Conservation (phyloP, 2,113 vertebrate genomes). For the Artemisiospiza belli region DNA sequence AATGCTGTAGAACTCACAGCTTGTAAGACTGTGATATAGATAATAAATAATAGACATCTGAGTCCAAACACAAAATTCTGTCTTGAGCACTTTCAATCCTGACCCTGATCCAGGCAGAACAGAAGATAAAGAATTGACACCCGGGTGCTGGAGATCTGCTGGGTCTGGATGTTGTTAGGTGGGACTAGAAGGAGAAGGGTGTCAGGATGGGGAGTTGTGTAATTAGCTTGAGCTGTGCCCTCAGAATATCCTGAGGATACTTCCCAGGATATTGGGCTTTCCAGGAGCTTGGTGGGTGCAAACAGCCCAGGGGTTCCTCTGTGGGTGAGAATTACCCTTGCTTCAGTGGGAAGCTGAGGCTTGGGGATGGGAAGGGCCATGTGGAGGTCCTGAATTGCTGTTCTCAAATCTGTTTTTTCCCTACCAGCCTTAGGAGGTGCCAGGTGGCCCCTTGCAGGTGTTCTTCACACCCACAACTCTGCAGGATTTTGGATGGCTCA, state of each 20-base stretch:
- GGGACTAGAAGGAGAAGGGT: not conserved
- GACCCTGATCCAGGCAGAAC: not conserved
- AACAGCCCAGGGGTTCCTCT: not conserved
- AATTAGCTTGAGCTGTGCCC: accelerated
- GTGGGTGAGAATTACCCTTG: not conserved
- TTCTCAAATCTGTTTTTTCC: not conserved
- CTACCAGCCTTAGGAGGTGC: not conserved
- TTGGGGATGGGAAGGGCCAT: not conserved
- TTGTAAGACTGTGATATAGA: not conserved
- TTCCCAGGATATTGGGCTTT: accelerated
- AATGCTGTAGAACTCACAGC: too few relatives aligned
- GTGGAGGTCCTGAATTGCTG: accelerated
- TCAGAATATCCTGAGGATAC: not conserved
- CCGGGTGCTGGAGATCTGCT: not conserved
- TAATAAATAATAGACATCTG: not conserved
- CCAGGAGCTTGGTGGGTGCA: not conserved
- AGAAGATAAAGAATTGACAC: not conserved
- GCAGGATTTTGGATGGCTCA: not conserved
- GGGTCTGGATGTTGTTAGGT: not conserved
- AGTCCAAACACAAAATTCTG: not conserved
- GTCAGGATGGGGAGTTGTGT: not conserved
- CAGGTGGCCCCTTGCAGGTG: not conserved
- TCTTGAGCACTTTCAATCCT: accelerated
- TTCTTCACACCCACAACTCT: accelerated
- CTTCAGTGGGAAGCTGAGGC: not conserved